Conservation (phyloP, 1,140 invertebrate genomes). For the Anastrepha ludens region DNA sequence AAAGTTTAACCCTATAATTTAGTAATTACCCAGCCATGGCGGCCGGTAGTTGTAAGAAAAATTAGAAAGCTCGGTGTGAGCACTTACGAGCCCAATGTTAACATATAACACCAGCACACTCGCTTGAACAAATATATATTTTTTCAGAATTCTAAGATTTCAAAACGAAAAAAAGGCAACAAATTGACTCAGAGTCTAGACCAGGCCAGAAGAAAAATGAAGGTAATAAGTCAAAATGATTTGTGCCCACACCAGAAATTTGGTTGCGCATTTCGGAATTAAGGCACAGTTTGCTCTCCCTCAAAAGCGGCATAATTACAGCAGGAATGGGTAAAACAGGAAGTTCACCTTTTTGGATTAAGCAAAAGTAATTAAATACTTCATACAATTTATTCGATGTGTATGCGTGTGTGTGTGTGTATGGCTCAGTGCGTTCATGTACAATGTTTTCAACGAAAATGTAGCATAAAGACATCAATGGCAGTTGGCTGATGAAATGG, state of each 20-base stretch:
- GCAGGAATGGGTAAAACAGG: background rate
- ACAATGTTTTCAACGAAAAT: background rate
- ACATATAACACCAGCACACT: background rate
- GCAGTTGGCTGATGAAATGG: background rate
- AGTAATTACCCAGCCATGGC: slow-evolving; percentile 38
- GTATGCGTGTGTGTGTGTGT: background rate
- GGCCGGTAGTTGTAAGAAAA: slow-evolving; percentile 18
- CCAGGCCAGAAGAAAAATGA: background rate
- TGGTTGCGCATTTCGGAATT: slow-evolving; percentile 17
- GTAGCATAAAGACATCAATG: background rate
- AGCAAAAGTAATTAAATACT: background rate
- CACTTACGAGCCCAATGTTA: background rate
- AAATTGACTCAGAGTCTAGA: slow-evolving; percentile 41
- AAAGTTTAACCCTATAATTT: slow-evolving; percentile 56
- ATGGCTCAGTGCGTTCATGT: background rate
- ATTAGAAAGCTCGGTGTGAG: slow-evolving; percentile 5
- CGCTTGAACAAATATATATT: background rate
- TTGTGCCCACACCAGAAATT: background rate
- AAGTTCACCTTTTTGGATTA: slow-evolving; percentile 37
- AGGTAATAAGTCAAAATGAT: slow-evolving; percentile 29
- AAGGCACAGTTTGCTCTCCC: background rate
- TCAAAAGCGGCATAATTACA: background rate
- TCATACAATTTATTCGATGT: background rate
- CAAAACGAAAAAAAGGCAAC: slow-evolving; percentile 17
- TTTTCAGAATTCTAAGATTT: background rate